Conservation (phyloP, 2,113 vertebrate species). For the Ornithorhynchus anatinus region DNA sequence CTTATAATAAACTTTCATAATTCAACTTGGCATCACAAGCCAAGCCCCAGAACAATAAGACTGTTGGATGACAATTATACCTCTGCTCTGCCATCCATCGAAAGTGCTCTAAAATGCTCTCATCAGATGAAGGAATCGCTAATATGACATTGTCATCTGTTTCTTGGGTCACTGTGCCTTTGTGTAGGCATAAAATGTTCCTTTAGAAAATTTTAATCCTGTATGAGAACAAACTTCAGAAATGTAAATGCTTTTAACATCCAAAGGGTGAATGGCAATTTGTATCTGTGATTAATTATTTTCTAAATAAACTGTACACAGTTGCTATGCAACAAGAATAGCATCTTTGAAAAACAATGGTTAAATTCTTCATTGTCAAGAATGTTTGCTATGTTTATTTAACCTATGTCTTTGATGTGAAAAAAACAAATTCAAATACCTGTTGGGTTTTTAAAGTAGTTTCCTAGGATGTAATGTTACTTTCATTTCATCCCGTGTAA, state of each 20-base stretch:
- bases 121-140: constrained; percentile 16
- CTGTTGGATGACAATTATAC: constrained; percentile 19
- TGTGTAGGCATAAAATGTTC: constrained; percentile 34
- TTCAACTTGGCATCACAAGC: constrained; percentile 25
- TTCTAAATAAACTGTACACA: constrained; percentile 26
- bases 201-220: constrained; percentile 25
- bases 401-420: constrained; percentile 19
- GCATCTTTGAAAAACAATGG: constrained; percentile 27
- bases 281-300: constrained; percentile 40
- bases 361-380: constrained; percentile 37
- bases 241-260: constrained; percentile 19
- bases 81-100: constrained; percentile 19
- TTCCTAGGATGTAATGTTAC: constrained; percentile 1
- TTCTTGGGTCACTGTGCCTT: constrained; percentile 53
- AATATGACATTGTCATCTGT: constrained; percentile 28
- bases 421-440: constrained; percentile 41
- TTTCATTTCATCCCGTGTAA: constrained; percentile 10
- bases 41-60: not conserved
- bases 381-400: constrained; percentile 31
- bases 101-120: constrained; percentile 32
- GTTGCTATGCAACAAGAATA: constrained; percentile 28
- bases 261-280: constrained; percentile 16
- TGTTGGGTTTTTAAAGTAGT: not conserved
- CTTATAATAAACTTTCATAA: constrained; percentile 25
- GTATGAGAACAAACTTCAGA: constrained; percentile 18